Evolutionary conservation across 2,888 invertebrate genomes (phyloP), one percentile per base, ranked within the genome.

Genomic region (Oligia strigilis): DNA sequence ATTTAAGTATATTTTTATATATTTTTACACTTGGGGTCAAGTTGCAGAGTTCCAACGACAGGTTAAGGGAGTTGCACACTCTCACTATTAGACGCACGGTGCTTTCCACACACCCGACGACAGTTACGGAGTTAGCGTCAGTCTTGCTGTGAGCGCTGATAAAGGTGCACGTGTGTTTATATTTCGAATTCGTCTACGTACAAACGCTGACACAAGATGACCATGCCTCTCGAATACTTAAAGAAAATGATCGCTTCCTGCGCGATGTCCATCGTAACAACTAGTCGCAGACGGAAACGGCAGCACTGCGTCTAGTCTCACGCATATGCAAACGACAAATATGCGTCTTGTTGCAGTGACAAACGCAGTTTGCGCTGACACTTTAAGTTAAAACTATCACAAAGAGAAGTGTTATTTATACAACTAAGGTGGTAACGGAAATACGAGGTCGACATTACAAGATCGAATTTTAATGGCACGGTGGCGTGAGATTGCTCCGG

Each of bases 401-500:
- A n/a, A n/a, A 9, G 11, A 29, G 1, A 19, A 19, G 11, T 29
- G 29, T 13, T 23, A 40, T 52, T 13, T 23, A 40, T 52, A 70
- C 14, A 40, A 55, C 9, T 13, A 29, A 23, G 52, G 46, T 72
- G 66, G 14, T 73, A n/a, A 36, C 11, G 11, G 9, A 46, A 46
- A 23, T 46, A 46, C 3, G 19, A 67, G 29, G 43, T 46, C 23
- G 67, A 66, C 14, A 29, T 19, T 73, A 49, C 6, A n/a, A 69
- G 40, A 73, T 52, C 14, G 23, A 75, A 72, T 77, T 75, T 79
- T 46, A 82, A 75, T 23, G 75, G 17, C 23, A 6, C 40, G 40
- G 40, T 66, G 52, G 62, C 77, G 77, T 75, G 71, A 78, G 70
- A 80, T 80, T 73, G 64, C 52, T 66, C 11, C 49, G 36, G 85